Percentiles rank a stretch among this genome's conserved stretches.
These are phyloP conservation scores for Maconellicoccus hirsutus DNA, from an alignment of 1,140 invertebrate species.

Conservation along the genomic window DNA sequence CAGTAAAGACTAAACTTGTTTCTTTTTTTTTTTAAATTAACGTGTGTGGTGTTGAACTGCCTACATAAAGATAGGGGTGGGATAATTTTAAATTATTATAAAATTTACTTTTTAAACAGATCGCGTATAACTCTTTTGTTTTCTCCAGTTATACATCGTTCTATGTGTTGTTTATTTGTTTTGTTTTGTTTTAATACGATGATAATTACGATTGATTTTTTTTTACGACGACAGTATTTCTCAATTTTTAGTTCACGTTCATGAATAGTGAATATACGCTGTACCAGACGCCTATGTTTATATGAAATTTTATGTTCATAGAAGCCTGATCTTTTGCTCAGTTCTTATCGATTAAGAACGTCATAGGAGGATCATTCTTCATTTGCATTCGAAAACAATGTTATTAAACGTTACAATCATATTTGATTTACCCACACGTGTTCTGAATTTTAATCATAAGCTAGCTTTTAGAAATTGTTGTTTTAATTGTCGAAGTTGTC, in stretches of 20 bases:
- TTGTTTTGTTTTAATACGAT: too few species aligned
- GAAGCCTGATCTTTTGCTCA: slow-evolving; percentile 20
- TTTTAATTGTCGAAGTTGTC: not conserved
- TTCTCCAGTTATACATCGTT: too few species aligned
- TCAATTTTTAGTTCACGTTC: not conserved
- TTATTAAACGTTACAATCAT: slow-evolving; percentile 15
- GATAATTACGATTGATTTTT: too few species aligned
- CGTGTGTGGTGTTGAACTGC: too few species aligned
- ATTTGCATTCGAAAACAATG: slow-evolving; percentile 13
- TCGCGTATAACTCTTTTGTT: too few species aligned
- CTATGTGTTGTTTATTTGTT: too few species aligned
- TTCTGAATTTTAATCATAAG: slow-evolving; percentile 12
- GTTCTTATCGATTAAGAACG: slow-evolving; percentile 16
- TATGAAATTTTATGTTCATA: slow-evolving; percentile 6
- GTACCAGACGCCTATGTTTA: not conserved
- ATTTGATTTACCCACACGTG: slow-evolving; percentile 7
- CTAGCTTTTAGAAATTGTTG: not conserved
- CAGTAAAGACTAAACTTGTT: too few species aligned
- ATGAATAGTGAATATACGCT: not conserved
- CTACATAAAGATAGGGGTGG: too few species aligned
- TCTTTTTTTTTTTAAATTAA: too few species aligned
- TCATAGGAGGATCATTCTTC: slow-evolving; percentile 1
- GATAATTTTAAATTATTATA: too few species aligned
- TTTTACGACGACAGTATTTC: too few species aligned
- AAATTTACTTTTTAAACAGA: too few species aligned